Percentiles rank a stretch among this genome's conserved stretches.
Conservation (phyloP, 2,797 vertebrate genomes). For the Micromesistius poutassou region DNA sequence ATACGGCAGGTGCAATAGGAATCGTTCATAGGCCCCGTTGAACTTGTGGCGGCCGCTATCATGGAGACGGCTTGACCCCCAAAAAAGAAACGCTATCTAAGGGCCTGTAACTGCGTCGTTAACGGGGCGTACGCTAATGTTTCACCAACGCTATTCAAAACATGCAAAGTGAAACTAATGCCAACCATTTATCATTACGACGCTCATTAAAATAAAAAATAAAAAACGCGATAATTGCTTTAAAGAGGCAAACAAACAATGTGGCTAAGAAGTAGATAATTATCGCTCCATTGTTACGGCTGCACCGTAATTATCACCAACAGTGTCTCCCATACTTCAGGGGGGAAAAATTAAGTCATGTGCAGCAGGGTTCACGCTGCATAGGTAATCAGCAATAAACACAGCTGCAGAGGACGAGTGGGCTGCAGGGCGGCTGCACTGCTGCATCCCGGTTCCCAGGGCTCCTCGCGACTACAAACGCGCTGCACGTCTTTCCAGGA, state of each 20-base stretch:
- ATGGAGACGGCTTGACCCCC: neutral
- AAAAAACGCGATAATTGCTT: neutral
- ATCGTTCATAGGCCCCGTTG: neutral
- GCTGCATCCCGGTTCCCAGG: neutral
- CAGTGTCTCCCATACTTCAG: neutral
- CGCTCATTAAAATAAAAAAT: neutral
- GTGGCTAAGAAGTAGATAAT: neutral
- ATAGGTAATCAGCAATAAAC: neutral
- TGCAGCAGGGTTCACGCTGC: neutral
- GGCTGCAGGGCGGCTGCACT: too few species aligned
- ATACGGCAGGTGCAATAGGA: too few species aligned
- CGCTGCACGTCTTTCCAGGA: neutral
- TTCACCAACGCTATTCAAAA: neutral
- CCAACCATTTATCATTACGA: neutral
- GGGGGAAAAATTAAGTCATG: neutral
- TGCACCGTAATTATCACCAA: neutral
- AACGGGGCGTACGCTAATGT: neutral
- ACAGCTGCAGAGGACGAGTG: neutral
- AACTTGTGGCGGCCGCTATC: neutral
- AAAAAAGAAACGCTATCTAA: neutral
- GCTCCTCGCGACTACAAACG: neutral
- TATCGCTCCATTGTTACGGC: neutral
- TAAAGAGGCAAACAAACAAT: neutral
- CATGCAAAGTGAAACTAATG: neutral
- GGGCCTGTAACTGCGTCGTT: neutral